Conservation (phyloP, 2,113 vertebrate genomes). For the Psilopogon haemacephalus region DNA sequence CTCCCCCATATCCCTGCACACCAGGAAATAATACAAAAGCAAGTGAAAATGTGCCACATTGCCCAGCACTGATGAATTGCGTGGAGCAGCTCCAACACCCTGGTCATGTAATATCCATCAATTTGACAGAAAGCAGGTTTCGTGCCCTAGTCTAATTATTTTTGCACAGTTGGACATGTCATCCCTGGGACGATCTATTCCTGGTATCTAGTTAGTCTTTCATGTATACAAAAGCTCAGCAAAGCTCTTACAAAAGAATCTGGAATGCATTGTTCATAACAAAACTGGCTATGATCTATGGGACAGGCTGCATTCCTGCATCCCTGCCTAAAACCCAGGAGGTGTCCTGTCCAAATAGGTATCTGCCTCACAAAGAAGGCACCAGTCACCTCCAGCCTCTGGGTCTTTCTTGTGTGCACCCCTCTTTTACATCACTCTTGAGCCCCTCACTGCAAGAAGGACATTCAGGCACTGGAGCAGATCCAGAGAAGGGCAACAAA, state of each 20-base stretch:
- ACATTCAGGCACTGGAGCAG: too few species aligned
- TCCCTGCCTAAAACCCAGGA: neutral
- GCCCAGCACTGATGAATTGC: neutral
- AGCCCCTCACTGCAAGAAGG: too few species aligned
- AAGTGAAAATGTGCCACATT: neutral
- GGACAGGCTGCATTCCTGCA: neutral
- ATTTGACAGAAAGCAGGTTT: conserved; percentile 18
- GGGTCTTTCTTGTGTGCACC: neutral
- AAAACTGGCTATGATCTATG: neutral
- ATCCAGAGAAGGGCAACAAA: too few species aligned
- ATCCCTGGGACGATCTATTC: neutral
- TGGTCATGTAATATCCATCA: neutral
- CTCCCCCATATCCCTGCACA: neutral
- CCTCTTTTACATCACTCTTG: neutral
- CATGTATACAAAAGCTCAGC: neutral
- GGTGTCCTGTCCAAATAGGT: neutral
- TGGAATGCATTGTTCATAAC: neutral
- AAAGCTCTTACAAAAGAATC: neutral
- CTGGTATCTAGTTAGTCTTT: neutral
- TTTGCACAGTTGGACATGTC: neutral
- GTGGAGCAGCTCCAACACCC: neutral
- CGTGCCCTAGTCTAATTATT: neutral
- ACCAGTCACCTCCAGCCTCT: conserved; percentile 6
- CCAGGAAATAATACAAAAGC: neutral
- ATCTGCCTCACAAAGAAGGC: conserved; percentile 21